Evolutionary conservation across 2,113 vertebrate species (phyloP).

Genomic region (Platysternon megacephalum): DNA sequence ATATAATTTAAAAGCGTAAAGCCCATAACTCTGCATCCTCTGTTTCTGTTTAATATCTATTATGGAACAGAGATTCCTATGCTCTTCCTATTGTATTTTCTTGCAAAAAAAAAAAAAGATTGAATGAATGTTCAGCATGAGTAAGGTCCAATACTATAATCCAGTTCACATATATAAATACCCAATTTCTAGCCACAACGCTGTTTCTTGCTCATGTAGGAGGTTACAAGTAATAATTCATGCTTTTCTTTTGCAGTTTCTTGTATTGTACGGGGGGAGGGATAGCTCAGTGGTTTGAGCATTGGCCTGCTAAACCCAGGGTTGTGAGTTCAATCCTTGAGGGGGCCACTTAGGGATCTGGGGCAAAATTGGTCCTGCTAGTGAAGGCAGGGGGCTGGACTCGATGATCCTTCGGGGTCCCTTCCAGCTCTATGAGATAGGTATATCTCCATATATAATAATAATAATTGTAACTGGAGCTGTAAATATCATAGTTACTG

Average conservation of each 20-base stretch:
- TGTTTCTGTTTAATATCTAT: neutral
- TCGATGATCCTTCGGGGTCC: too few species aligned
- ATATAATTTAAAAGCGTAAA: neutral
- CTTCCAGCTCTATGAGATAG: too few species aligned
- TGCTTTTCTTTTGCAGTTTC: neutral
- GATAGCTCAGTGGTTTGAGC: too few species aligned
- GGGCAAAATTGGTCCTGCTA: too few species aligned
- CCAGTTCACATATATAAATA: neutral
- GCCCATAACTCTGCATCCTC: neutral
- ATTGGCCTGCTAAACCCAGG: too few species aligned
- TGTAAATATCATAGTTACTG: neutral
- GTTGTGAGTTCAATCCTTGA: too few species aligned
- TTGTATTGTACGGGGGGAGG: too few species aligned
- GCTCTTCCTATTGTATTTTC: neutral
- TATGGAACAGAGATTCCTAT: neutral
- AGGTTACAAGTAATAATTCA: neutral
- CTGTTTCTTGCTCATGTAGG: neutral
- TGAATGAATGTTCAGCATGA: neutral
- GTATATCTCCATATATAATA: too few species aligned
- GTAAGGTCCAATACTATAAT: neutral
- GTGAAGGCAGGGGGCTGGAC: too few species aligned
- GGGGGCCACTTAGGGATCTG: too few species aligned
- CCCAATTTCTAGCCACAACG: neutral
- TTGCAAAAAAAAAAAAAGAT: accelerated
- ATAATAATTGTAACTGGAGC: neutral